Evolutionary conservation across 2,113 vertebrate species (phyloP), one percentile per base, ranked within the genome.

Genomic region (Oxyura jamaicensis): DNA sequence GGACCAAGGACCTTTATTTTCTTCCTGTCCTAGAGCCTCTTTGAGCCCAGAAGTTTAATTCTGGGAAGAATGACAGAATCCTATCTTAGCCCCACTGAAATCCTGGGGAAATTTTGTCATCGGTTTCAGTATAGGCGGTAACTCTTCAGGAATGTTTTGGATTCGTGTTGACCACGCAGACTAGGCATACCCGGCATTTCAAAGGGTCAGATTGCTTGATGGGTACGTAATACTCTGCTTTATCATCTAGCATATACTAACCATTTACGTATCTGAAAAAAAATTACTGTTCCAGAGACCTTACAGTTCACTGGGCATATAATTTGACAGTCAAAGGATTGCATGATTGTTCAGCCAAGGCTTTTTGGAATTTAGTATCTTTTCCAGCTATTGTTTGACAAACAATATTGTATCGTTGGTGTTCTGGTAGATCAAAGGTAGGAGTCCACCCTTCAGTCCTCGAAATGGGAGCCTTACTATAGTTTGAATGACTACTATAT

Each of bases 121-220:
- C 21, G 6, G 17, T 36, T 86, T 48, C 48, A 36, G 31, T 42
- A 22, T 31, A 69, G 48, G 9, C 7, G 16, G 35, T 55, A 12
- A 22, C 10, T 26, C 13, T n/a, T 58, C 10, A 44, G 56, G 48
- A n/a, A 44, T 2, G 17, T 4, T 13, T 18, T 13, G 28, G 21
- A 15, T 20, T 33, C 8, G 5, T 6, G 2, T 17, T 29, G 77
- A 33, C 22, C 10, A 2, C 44, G 8, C 17, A 17, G 13, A 11
- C 48, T 33, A 5, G 7, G 35, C 6, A 1, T 25, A 50, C 3
- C 0, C 11, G 35, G 36, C 13, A 2, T 18, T 82, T 44, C 56
- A 39, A 36, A 87, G 52, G 53, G 31, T 59, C 52, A 33, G 10
- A 60, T 52, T 50, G 35, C 44, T 50, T 20, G 20, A 23, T 19